phyloP scores from a whole-genome alignment of 2,113 vertebrate genomes.

The Struthidea cinerea region DNA sequence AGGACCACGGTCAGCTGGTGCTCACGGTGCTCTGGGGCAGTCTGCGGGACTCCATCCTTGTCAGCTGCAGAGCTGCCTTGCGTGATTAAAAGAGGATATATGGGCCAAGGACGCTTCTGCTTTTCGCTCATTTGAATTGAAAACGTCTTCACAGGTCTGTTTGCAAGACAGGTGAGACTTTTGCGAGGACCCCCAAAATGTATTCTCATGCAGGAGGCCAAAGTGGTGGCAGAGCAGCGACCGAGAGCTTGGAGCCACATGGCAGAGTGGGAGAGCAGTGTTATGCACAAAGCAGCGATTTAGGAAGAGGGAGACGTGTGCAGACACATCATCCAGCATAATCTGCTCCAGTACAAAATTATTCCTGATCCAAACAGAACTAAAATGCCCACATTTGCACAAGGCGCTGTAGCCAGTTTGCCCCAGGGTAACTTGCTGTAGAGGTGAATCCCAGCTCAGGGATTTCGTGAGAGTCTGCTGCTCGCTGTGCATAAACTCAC shows the following conservation, averaged over 20 bases:
- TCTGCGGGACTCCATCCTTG: rapidly evolving
- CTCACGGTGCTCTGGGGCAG: rapidly evolving
- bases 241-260: rapidly evolving
- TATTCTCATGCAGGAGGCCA: neutral
- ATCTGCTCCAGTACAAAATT: neutral
- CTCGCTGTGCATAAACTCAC: neutral
- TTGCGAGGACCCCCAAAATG: too few species aligned
- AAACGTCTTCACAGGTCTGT: rapidly evolving
- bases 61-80: neutral
- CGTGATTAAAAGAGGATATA: rapidly evolving
- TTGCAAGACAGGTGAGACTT: neutral
- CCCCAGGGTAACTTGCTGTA: neutral
- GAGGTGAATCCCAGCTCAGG: neutral
- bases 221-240: rapidly evolving
- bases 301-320: neutral
- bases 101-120: rapidly evolving
- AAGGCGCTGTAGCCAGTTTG: neutral
- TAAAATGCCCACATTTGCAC: neutral
- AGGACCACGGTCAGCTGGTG: rapidly evolving
- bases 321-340: neutral
- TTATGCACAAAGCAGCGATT: rapidly evolving
- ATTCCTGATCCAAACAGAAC: neutral
- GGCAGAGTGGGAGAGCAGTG: rapidly evolving
- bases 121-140: neutral
- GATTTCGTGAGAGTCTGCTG: neutral